Conservation (phyloP, 1,140 invertebrate genomes). For the Calycopis cecrops region DNA sequence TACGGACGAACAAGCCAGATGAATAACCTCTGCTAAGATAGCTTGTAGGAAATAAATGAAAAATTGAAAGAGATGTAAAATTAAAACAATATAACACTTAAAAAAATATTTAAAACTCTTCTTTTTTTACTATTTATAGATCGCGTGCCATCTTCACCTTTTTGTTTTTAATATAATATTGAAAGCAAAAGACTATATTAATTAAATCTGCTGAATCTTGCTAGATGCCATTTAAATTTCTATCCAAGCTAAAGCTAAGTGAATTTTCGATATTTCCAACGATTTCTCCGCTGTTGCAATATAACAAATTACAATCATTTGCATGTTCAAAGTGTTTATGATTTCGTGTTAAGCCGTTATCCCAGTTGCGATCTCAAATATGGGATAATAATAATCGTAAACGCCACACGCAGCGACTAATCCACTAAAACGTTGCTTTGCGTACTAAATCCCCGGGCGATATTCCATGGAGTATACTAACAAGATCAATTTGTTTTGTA, state of each 20-base stretch:
- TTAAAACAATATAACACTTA: too few relatives aligned
- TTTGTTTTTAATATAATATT: too few relatives aligned
- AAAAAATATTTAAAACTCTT: too few relatives aligned
- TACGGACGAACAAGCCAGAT: too few relatives aligned
- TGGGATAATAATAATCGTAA: conserved; percentile 4
- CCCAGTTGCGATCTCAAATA: neutral
- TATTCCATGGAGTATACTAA: neutral
- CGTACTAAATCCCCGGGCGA: neutral
- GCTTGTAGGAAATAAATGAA: too few relatives aligned
- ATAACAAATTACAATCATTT: neutral
- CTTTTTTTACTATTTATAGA: too few relatives aligned
- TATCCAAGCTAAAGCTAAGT: neutral
- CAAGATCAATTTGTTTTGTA: neutral
- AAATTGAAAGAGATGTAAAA: too few relatives aligned
- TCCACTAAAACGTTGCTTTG: neutral
- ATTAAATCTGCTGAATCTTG: neutral
- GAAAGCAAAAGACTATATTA: neutral
- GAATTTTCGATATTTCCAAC: neutral
- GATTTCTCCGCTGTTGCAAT: neutral
- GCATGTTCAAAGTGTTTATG: neutral
- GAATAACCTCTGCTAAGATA: too few relatives aligned
- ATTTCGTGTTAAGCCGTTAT: conserved; percentile 1
- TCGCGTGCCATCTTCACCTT: too few relatives aligned
- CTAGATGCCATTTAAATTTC: neutral
- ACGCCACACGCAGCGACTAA: neutral